Evolutionary conservation across 2,888 invertebrate species (phyloP), one percentile per base, ranked within the genome.

Genomic region (Tiliacea citrago): DNA sequence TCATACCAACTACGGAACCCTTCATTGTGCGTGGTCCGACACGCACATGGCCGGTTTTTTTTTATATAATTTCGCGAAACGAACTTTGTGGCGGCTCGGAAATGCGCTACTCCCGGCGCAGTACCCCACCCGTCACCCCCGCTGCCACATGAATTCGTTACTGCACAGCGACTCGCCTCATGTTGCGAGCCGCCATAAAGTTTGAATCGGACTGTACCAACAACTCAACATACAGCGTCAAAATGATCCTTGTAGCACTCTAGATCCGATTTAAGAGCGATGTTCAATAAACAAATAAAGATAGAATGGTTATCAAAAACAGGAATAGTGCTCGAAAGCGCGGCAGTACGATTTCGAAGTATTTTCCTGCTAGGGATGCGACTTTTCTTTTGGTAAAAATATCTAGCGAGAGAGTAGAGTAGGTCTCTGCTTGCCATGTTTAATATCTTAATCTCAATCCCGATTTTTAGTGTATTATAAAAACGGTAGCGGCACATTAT

Each of bases 381-480:
- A 47, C 5, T 77, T 29, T 53, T 29, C 12, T 47, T 47, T 63
- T 58, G 16, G 24, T n/a, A 68, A 61, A 68, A 77, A 55, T 55
- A 55, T 9, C 12, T 55, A 62, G 16, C n/a, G 7, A 24, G 42
- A 29, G n/a, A 55, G 29, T 47, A n/a, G 39, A 35, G 12, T 12
- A 61, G 18, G 18, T 68, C 9, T 42, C 39, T 49, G 60, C 61
- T 42, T 35, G 16, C 12, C 29, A 42, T 62, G 39, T 55, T 42
- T 62, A 29, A 29, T 45, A 45, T 39, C 5, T 53, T 16, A 42
- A 55, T 39, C 8, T 47, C 29, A 24, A 24, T 21, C 70, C 51
- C 13, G 9, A 57, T 63, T 58, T 24, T 42, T 24, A 5, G 18
- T 8, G 24, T 45, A 35, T 16, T 49, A 18, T 0, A 63, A 49